Percentiles rank a stretch among this genome's conserved stretches.
phyloP scores from a whole-genome alignment of 2,113 vertebrate species.

The Pterocles orientalis region DNA sequence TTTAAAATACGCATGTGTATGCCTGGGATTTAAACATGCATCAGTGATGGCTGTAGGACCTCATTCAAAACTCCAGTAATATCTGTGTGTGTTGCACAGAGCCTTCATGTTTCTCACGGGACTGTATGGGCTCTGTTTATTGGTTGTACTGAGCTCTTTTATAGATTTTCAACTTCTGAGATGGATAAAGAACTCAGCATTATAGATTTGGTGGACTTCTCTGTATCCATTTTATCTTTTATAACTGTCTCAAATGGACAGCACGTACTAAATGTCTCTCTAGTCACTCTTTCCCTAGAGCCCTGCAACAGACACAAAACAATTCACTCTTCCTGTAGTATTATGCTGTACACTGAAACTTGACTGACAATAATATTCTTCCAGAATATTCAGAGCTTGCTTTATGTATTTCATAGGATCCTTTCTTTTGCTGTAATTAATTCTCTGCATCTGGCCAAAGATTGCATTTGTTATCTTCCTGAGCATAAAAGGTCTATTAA shows the following conservation, averaged over 20 bases:
- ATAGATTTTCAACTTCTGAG: not conserved
- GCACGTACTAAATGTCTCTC: not conserved
- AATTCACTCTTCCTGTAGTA: not conserved
- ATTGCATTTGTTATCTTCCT: conserved; percentile 1
- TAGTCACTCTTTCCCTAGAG: not conserved
- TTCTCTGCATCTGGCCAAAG: conserved; percentile 27
- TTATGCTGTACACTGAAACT: not conserved
- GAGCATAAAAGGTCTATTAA: not conserved
- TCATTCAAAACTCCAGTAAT: not conserved
- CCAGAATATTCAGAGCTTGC: not conserved
- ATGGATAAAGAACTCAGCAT: not conserved
- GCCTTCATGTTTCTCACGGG: not conserved
- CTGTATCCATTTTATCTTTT: not conserved
- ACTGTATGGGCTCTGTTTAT: not conserved
- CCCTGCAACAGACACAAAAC: not conserved
- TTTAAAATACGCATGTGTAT: not conserved
- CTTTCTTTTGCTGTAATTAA: conserved; percentile 50
- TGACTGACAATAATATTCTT: not conserved
- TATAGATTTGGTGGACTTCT: not conserved
- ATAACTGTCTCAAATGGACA: not conserved
- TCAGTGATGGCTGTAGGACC: not conserved
- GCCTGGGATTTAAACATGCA: not conserved
- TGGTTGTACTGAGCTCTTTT: not conserved
- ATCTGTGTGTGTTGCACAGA: not conserved
- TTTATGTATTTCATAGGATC: not conserved